Evolutionary conservation across 2,113 vertebrate genomes (phyloP), one percentile per base, ranked within the genome.

Genomic region (Megaceryle maxima): DNA sequence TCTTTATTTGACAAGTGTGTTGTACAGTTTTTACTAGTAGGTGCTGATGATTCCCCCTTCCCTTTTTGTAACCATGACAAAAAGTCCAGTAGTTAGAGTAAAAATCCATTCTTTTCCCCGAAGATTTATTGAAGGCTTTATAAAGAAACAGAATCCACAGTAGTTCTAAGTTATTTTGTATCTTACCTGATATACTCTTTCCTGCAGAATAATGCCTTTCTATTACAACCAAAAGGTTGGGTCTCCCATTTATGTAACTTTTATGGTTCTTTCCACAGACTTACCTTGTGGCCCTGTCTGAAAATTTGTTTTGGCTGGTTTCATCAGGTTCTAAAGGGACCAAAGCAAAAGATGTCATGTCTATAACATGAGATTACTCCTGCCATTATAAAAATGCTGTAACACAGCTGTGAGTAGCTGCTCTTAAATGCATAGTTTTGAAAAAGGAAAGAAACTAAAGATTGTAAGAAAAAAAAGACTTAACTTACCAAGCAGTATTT

Each of bases 181-280:
- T 85, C 68, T 75, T 92, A 64, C 80, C 92, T 93, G 75, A 96
- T 90, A 85, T 33, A 86, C 24, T 74, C 78, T 94, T 97, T 88
- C 77, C 82, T 92, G 73, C 89, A 92, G 69, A 72, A 70, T 77
- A 79, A 50, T 7, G 41, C 67, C 66, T 96, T 95, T 95, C 94
- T 88, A 33, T 82, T 90, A 60, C 53, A 94, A 90, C 55, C 62
- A 68, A 46, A 95, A 94, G 83, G 95, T 55, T 91, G 56, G 46
- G 70, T 97, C 98, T 87, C 43, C 48, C 44, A 76, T 96, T 92
- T 92, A 74, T 83, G 85, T 91, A 78, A 43, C 81, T 95, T 96
- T 81, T 73, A 80, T 73, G 48, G 70, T 95, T 95, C 89, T 83
- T 96, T 96, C 72, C 90, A 93, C 95, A 95, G 90, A 26, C 62